Evolutionary conservation across 2,113 vertebrate species (phyloP).

Genomic region (Pyrgilauda ruficollis): DNA sequence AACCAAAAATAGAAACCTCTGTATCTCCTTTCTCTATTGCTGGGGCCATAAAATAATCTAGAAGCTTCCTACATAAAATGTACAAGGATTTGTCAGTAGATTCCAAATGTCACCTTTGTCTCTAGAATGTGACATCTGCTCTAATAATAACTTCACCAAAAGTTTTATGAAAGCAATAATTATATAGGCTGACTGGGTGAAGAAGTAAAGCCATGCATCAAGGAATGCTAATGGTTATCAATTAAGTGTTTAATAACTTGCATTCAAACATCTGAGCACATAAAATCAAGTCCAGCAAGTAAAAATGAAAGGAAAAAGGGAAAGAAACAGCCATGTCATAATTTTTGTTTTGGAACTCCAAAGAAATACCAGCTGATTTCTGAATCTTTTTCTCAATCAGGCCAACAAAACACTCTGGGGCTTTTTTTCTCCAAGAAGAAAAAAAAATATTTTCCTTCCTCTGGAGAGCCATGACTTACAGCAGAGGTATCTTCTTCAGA

Average conservation of each 20-base stretch:
- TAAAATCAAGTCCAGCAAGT: background rate
- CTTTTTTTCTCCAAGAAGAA: background rate
- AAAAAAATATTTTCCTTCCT: background rate
- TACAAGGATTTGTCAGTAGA: background rate
- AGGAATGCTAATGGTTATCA: background rate
- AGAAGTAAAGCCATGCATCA: background rate
- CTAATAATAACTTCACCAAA: background rate
- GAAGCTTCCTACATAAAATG: background rate
- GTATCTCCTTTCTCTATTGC: background rate
- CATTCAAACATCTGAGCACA: background rate
- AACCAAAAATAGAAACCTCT: background rate
- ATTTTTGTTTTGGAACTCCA: background rate
- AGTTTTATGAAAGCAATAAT: background rate
- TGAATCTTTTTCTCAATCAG: background rate
- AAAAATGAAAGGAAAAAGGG: background rate
- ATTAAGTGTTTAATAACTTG: background rate
- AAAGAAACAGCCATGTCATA: background rate
- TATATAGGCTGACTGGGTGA: background rate
- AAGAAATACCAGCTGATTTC: background rate
- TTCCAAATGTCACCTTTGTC: background rate
- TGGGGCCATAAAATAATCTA: background rate
- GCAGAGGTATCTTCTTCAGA: background rate
- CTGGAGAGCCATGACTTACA: background rate
- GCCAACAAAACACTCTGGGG: background rate
- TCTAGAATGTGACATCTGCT: background rate